phyloP scores from a whole-genome alignment of 2,113 vertebrate genomes.

The Dryoscopus gambensis region DNA sequence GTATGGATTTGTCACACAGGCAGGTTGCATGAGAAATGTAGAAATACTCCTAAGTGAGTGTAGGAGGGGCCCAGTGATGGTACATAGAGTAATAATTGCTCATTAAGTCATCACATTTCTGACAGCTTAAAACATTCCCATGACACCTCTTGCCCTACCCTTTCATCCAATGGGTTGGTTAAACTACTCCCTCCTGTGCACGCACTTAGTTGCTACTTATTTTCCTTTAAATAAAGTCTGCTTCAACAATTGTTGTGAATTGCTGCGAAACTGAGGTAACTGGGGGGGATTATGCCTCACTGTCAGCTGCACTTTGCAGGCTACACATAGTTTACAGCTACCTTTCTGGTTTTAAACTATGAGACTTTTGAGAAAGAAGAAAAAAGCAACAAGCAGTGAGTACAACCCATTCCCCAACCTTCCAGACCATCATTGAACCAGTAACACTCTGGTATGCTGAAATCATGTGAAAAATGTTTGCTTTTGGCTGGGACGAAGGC shows the following conservation, averaged over 20 bases:
- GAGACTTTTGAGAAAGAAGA: neutral
- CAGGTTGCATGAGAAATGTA: neutral
- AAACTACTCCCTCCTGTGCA: neutral
- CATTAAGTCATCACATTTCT: constrained; percentile 7
- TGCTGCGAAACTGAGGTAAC: neutral
- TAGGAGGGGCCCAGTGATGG: neutral
- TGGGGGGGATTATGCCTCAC: neutral
- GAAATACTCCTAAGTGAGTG: neutral
- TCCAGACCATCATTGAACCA: neutral
- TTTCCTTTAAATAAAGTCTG: neutral
- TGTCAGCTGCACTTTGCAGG: neutral
- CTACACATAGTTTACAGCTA: neutral
- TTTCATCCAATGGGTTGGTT: neutral
- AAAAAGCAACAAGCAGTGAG: neutral
- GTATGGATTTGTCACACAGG: neutral
- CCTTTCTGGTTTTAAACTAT: neutral
- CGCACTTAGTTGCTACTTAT: neutral
- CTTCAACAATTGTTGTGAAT: neutral
- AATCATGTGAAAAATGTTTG: neutral
- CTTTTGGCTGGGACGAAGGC: neutral
- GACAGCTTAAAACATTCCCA: neutral
- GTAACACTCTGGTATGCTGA: neutral
- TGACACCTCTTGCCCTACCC: neutral
- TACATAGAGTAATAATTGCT: neutral
- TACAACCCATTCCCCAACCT: neutral